A percentile compares a stretch with the other conserved stretches of the same genome.
Conservation (phyloP, 2,113 vertebrate species). For the Nymphicus hollandicus region DNA sequence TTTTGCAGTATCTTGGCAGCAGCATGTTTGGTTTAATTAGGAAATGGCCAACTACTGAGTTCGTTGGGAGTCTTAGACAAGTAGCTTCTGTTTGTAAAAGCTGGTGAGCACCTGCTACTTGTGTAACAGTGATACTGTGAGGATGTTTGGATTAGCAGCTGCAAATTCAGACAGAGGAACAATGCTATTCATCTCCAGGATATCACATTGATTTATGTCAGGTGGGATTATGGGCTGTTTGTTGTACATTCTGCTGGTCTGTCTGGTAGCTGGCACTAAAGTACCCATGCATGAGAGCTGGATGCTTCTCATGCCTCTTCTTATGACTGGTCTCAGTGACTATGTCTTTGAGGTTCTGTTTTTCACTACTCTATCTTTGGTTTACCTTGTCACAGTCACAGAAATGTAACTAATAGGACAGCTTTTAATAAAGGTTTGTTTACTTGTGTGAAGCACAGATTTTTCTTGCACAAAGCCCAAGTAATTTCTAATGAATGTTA, state of each 20-base stretch:
- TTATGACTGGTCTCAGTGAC: neutral
- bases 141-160: neutral
- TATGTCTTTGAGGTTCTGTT: neutral
- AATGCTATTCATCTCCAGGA: neutral
- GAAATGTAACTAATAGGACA: neutral
- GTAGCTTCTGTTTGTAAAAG: neutral
- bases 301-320: neutral
- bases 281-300: neutral
- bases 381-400: neutral
- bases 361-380: neutral
- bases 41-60: neutral
- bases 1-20: neutral
- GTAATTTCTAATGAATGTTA: neutral
- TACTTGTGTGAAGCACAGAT: neutral
- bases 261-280: neutral
- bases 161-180: neutral
- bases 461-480: neutral
- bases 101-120: neutral
- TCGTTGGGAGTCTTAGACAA: neutral
- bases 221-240: neutral
- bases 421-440: neutral
- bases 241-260: neutral
- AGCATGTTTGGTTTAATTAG: neutral
- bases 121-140: rapidly evolving
- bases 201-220: neutral